Evolutionary conservation across 2,113 vertebrate species (phyloP), one percentile per base, ranked within the genome.

Genomic region (Diphyllodes magnificus): DNA sequence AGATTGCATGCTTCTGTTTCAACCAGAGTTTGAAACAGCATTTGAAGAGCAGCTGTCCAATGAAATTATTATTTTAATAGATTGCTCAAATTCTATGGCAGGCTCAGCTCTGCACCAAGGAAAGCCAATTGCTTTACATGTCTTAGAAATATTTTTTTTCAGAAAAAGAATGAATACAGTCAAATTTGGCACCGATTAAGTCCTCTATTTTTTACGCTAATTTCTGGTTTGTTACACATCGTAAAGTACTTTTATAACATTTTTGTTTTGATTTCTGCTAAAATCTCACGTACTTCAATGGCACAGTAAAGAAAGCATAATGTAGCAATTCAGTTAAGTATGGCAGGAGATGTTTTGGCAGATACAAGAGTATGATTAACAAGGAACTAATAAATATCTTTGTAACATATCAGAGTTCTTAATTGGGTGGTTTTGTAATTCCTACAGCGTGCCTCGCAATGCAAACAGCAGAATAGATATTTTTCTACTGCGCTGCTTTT

Each of bases 1-100:
- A 99, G 98, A 98, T 79, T 99, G 98, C 94, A 99, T 99, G 98
- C 94, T 99, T 82, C 98, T 99, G 49, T 99, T 99, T 96, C 98
- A 99, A 70, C 98, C 98, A 19, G 82, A 98, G 42, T 98, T 99
- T 72, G 85, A 96, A 30, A n/a, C 47, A 40, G 6, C 40, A 9
- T 37, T 86, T 47, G 39, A 78, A 35, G 30, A 44, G 15, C 66
- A 71, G 1, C 22, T 57, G 31, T 56, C 53, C 10, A 91, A 70
- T 22, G 98, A 98, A 97, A 95, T 98, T 21, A 22, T 99, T 66
- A 97, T 99, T 73, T 96, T 98, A 94, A 90, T 98, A 54, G 98
- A 98, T 95, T 98, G 98, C 6, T 99, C 98, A 4, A 98, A 97
- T 97, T 99, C 98, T 82, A 98, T 99, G 98, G 97, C 83, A 77